Evolutionary conservation across 2,113 vertebrate species (phyloP).

Genomic region (Scalopus aquaticus): DNA sequence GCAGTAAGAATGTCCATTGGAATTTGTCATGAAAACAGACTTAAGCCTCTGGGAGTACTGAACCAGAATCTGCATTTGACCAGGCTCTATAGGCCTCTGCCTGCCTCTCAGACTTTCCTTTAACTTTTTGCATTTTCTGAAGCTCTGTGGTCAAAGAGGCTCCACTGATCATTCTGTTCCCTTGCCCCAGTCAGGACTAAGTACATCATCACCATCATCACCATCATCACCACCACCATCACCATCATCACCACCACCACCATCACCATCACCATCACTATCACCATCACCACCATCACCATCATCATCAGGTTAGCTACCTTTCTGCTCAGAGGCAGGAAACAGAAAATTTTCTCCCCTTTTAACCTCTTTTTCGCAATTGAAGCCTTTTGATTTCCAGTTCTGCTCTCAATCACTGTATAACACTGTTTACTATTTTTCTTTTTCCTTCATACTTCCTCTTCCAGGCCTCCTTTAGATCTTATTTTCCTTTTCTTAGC

Average conservation of each 20-base stretch:
- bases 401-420: background rate
- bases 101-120: background rate
- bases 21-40: background rate
- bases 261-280: background rate
- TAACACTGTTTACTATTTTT: background rate
- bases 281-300: too few species aligned
- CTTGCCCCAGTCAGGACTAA: background rate
- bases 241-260: too few species aligned
- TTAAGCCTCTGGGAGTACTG: background rate
- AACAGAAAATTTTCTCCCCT: background rate
- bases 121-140: background rate
- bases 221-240: background rate
- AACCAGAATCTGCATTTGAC: background rate
- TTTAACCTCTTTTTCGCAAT: constrained; percentile 10
- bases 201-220: background rate
- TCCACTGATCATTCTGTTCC: background rate
- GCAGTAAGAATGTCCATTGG: background rate
- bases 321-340: background rate
- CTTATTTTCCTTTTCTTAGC: background rate
- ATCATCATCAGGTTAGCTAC: background rate
- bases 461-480: background rate
- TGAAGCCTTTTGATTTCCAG: constrained; percentile 9
- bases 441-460: constrained; percentile 2
- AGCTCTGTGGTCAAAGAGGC: background rate
- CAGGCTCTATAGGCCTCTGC: background rate